Base-by-base conservation (phyloP, 1,140 invertebrate species). In the Ostrea edulis region DNA sequence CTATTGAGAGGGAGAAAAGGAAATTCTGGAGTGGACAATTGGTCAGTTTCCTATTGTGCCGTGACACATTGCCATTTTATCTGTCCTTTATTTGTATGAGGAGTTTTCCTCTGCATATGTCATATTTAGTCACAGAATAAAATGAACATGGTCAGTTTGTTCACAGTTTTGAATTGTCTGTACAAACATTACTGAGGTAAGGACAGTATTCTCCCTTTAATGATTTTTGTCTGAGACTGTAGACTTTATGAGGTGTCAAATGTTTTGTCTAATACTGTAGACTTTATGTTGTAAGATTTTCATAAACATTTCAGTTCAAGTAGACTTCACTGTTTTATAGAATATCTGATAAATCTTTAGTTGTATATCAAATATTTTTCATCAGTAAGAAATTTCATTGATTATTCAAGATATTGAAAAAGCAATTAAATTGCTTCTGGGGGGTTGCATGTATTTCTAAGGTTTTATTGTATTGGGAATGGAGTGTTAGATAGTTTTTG, bases 61-160 rank as follows among this genome's bases (percentile, higher is more conserved):
- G 25, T 77, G 68, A 77, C 68, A 77, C 68, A 11, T 77, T 20
- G 8, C 22, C 35, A 77, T 77, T 77, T 29, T 77, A 11, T 11
- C 9, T 35, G 25, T 77, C 29, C 29, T 7, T 29, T 77, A 77
- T 77, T 35, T 77, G 68, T 62, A 44, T 2, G 68, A 77, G 68
- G 68, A 77, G 68, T 35, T 29, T 77, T 77, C 68, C 25, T 77
- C 68, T 77, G 68, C 25, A 77, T 9, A 77, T 77, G 68, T 77
- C 29, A 35, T 29, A 29, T 20, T 17, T n/a, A 20, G 55, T 20
- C 29, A 35, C 17, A 77, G 68, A 29, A 77, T 11, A 77, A 14
- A 77, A 25, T 5, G 25, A 77, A 77, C 14, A 22, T 29, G 22
- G 22, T 8, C 2, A 29, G 68, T 77, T 77, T 77, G 68, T 35